Base-by-base conservation (phyloP, 2,113 vertebrate species). In the Jaculus jaculus region DNA sequence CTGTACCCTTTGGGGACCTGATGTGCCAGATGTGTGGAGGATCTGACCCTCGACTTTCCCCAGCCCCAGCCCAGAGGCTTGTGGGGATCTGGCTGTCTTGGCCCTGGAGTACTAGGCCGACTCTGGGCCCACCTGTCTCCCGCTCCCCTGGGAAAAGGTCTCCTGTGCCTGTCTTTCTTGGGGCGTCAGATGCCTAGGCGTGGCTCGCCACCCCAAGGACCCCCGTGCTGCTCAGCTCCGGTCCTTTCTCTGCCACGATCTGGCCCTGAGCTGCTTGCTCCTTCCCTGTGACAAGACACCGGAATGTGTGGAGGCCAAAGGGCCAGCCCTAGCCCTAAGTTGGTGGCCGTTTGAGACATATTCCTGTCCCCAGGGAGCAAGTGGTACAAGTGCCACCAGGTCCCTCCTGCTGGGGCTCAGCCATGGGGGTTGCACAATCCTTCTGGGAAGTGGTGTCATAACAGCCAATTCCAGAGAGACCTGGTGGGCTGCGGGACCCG, bases 401-500 rank as follows among this genome's bases (percentile, higher is more conserved):
- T 73, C 80, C 24, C 3, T 54, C 85, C 32, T n/a, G 39, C 17
- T 17, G 30, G 30, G 73, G 34, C 34, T 58, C 42, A 18, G 5
- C n/a, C 21, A 0, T 3, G 26, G 47, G 7, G 18, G 21, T 17
- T 2, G 2, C n/a, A 77, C 34, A 39, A 7, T 71, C 66, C 69
- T 71, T 20, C 0, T 0, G 0, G n/a, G 37, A 12, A 2, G 0
- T 1, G 1, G 9, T 42, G 47, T 34, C 0, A 4, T 3, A 17
- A 65, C 28, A 71, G n/a, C 26, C 61, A 17, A 74, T 75, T 30
- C 34, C 34, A 12, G 9, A 71, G 71, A 77, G 51, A 30, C 13
- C 61, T 15, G 3, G 20, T 18, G 72, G 87, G 30, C 81, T 39
- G 2, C 2, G 0, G 63, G 61, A 12, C 20, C 26, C 3, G 21